These are phyloP conservation scores for Apteryx mantelli DNA, from an alignment of 2,113 vertebrate genomes.

Conservation along the genomic window DNA sequence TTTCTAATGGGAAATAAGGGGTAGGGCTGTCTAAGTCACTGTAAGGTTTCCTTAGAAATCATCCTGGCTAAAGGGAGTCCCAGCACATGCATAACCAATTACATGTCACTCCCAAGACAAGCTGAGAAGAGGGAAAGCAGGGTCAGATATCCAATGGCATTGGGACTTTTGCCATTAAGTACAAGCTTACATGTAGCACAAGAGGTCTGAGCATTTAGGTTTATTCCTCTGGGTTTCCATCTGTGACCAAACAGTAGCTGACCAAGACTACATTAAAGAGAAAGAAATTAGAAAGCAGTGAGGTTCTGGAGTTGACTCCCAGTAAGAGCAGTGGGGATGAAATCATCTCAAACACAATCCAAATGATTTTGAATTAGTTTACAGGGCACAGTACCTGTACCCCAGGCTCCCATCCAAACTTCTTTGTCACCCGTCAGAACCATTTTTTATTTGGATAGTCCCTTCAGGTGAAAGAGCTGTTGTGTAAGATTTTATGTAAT, in stretches of 20 bases:
- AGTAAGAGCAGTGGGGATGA: not conserved
- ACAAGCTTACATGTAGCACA: not conserved
- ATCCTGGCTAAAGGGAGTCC: not conserved
- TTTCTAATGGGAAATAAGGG: not conserved
- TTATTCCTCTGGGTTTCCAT: not conserved
- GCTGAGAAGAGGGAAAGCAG: not conserved
- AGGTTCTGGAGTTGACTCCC: not conserved
- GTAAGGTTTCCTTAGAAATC: not conserved
- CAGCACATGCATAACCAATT: not conserved
- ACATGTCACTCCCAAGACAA: not conserved
- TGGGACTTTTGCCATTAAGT: not conserved
- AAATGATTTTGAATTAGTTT: not conserved
- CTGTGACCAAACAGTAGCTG: not conserved
- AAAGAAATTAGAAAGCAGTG: not conserved
- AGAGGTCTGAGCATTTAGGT: not conserved
- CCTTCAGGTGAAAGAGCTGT: not conserved
- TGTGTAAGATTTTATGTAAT: not conserved
- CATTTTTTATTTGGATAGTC: not conserved
- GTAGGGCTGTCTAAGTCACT: not conserved
- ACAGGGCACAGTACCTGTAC: not conserved
- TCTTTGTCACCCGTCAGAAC: not conserved
- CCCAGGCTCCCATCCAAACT: not conserved
- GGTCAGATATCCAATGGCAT: not conserved
- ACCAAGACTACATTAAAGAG: not conserved
- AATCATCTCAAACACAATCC: rapidly evolving